Conservation (phyloP, 2,797 vertebrate species). For the Anableps anableps region DNA sequence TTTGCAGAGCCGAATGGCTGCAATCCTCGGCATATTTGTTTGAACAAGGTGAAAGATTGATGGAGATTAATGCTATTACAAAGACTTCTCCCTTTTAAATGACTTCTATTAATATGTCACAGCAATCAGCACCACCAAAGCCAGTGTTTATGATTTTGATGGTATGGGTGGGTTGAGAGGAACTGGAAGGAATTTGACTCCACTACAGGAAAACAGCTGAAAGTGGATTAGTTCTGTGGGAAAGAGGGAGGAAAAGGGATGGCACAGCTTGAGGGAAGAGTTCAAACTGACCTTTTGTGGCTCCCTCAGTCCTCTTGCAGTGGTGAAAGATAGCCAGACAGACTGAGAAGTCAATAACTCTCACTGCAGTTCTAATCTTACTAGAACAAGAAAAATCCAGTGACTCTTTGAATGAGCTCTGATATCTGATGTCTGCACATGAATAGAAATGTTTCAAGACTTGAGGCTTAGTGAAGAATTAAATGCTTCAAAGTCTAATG, state of each 20-base stretch:
- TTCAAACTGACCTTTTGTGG: conserved; percentile 80
- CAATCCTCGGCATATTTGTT: conserved; percentile 59
- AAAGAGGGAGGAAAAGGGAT: conserved; percentile 64
- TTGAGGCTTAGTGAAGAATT: conserved; percentile 47
- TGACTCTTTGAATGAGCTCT: conserved; percentile 64
- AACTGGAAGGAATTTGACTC: conserved; percentile 75
- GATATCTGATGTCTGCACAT: conserved; percentile 68
- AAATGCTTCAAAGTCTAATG: conserved; percentile 43
- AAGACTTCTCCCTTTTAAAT: conserved; percentile 65
- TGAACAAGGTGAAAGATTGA: conserved; percentile 78
- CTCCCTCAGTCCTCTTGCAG: conserved; percentile 64
- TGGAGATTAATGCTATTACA: conserved; percentile 73
- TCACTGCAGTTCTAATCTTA: conserved; percentile 68
- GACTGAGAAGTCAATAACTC: conserved; percentile 62
- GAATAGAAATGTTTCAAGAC: conserved; percentile 68
- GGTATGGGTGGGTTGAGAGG: conserved; percentile 23
- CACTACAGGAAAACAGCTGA: conserved; percentile 80
- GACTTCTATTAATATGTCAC: conserved; percentile 73
- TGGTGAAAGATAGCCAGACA: conserved; percentile 75
- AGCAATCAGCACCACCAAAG: conserved; percentile 66
- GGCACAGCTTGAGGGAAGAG: conserved; percentile 66
- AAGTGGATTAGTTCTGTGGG: conserved; percentile 83
- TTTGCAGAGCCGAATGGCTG: conserved; percentile 52
- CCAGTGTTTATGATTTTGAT: conserved; percentile 60
- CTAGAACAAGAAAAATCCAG: conserved; percentile 59